These are phyloP conservation scores for Lynx canadensis DNA, from an alignment of 2,113 vertebrate genomes.

Conservation along the genomic window DNA sequence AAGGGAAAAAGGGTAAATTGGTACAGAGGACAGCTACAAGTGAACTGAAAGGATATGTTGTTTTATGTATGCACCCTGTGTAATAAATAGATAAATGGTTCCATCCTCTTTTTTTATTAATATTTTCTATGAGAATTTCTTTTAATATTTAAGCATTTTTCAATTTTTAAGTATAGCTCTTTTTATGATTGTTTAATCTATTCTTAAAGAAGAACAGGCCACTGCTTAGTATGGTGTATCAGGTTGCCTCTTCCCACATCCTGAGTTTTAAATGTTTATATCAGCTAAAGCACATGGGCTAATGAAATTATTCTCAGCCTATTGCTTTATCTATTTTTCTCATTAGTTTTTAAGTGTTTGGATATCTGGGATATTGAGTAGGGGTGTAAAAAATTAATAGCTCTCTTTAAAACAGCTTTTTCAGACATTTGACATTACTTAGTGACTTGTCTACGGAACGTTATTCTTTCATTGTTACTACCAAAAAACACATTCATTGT, in stretches of 20 bases:
- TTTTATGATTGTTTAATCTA: conserved; percentile 68
- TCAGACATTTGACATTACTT: background rate
- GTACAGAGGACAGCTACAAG: background rate
- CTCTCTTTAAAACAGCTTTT: conserved; percentile 16
- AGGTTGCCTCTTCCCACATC: background rate
- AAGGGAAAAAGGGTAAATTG: background rate
- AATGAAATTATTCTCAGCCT: conserved; percentile 31
- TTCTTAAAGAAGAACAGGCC: conserved; percentile 49
- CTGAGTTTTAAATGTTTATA: background rate
- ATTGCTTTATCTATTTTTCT: background rate
- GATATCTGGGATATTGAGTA: background rate
- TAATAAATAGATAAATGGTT: conserved; percentile 52
- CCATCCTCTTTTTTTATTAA: conserved; percentile 39
- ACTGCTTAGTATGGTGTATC: background rate
- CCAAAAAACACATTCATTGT: background rate
- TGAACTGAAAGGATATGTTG: background rate
- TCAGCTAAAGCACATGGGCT: background rate
- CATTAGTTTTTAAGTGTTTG: conserved; percentile 20
- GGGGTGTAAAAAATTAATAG: background rate
- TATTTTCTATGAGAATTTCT: conserved; percentile 69
- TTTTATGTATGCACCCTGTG: background rate
- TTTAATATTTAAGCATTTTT: conserved; percentile 74
- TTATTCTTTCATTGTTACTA: background rate
- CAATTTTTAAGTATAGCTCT: conserved; percentile 70
- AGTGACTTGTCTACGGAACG: background rate